A percentile compares a stretch with the other conserved stretches of the same genome.
phyloP scores from a whole-genome alignment of 2,113 vertebrate species.

The Hemiscyllium ocellatum region DNA sequence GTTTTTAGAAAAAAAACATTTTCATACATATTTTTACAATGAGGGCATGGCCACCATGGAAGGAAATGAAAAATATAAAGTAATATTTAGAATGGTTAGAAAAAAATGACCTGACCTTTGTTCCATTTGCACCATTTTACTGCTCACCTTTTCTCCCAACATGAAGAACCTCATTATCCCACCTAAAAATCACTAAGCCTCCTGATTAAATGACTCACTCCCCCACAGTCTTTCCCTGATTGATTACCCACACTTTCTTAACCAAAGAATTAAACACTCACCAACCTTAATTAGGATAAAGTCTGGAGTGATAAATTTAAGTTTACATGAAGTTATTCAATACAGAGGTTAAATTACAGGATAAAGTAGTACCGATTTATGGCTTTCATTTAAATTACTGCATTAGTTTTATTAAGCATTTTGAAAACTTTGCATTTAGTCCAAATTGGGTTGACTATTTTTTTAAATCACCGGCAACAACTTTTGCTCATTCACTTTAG shows the following conservation, averaged over 20 bases:
- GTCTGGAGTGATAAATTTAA: slow-evolving; percentile 66
- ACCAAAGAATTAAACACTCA: slow-evolving; percentile 34
- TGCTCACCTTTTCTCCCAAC: slow-evolving; percentile 27
- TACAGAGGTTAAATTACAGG: slow-evolving; percentile 71
- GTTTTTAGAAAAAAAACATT: neutral
- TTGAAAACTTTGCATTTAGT: slow-evolving; percentile 60
- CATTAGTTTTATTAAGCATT: slow-evolving; percentile 69
- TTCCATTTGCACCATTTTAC: slow-evolving; percentile 3
- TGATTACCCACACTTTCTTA: slow-evolving; percentile 31
- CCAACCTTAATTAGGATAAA: slow-evolving; percentile 62
- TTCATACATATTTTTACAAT: too few relatives aligned
- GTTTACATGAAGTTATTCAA: slow-evolving; percentile 60
- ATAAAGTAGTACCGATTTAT: slow-evolving; percentile 65
- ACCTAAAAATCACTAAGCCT: slow-evolving; percentile 32
- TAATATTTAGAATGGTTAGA: neutral
- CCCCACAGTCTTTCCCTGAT: slow-evolving; percentile 14
- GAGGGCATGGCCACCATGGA: neutral
- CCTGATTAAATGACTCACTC: slow-evolving; percentile 36
- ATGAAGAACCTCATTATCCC: slow-evolving; percentile 22
- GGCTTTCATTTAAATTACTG: slow-evolving; percentile 65
- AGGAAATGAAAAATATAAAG: neutral
- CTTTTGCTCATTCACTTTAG: slow-evolving; percentile 37
- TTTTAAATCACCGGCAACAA: slow-evolving; percentile 42
- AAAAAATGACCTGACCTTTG: neutral
- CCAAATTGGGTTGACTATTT: slow-evolving; percentile 53